These are phyloP conservation scores for Cenopis cana DNA, from an alignment of 2,888 invertebrate genomes.

Conservation along the genomic window DNA sequence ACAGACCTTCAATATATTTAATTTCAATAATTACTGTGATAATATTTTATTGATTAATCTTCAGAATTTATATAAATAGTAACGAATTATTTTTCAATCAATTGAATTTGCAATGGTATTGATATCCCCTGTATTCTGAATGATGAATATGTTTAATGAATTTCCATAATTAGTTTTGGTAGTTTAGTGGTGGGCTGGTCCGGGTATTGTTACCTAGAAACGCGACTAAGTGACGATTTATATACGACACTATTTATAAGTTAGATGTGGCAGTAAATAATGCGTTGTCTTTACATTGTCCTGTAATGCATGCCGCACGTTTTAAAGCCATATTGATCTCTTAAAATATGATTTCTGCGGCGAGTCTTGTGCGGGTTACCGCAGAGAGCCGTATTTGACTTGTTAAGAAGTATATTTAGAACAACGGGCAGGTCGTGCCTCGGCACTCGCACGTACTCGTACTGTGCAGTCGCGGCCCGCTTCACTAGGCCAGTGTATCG, in stretches of 20 bases:
- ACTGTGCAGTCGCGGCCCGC: conserved; percentile 5
- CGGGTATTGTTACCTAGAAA: conserved; percentile 34
- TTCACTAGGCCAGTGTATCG: conserved; percentile 80
- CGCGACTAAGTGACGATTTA: conserved; percentile 50
- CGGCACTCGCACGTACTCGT: conserved; percentile 56
- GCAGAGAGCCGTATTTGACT: conserved; percentile 67
- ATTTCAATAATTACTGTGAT: conserved; percentile 44
- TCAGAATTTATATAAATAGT: conserved; percentile 40
- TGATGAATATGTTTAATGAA: conserved; percentile 1
- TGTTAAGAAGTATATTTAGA: conserved; percentile 76
- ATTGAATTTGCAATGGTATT: conserved; percentile 29
- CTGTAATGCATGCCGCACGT: conserved; percentile 66
- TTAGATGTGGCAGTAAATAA: conserved; percentile 66
- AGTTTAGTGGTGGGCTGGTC: conserved; percentile 34
- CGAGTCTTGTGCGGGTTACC: conserved; percentile 49
- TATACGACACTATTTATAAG: conserved; percentile 60
- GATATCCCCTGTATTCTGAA: conserved; percentile 25
- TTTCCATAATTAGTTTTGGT: conserved; percentile 27
- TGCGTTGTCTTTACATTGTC: conserved; percentile 64
- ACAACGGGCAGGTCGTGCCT: conserved; percentile 70
- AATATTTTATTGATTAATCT: conserved; percentile 43
- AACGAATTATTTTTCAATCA: conserved; percentile 31
- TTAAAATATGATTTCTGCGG: conserved; percentile 64
- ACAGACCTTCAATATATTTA: conserved; percentile 30
- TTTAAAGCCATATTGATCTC: conserved; percentile 82